Evolutionary conservation across 1,140 invertebrate species (phyloP), one percentile per base, ranked within the genome.

Genomic region (Chymomyza costata): DNA sequence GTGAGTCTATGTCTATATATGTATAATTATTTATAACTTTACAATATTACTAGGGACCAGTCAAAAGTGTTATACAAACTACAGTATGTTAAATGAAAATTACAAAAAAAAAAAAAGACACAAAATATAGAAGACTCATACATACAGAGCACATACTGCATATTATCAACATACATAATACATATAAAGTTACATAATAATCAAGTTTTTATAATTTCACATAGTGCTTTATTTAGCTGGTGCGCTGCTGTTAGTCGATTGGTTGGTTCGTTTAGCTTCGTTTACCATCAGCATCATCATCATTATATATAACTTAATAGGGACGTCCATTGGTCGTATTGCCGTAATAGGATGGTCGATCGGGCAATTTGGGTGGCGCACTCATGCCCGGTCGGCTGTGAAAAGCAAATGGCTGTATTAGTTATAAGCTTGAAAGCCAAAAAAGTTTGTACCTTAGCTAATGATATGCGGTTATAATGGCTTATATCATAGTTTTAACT

Each of bases 331-430:
- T 83, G 11, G 67, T 73, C 16, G 65, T 82, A 30, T 76, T 81
- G n/a, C 73, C 73, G 32, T 80, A 80, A 35, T 82, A 80, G 7
- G 66, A 74, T 2, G 78, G 78, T 15, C 81, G 63, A 47, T 83
- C 81, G 13, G 81, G 81, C 37, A 83, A 59, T 48, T 76, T 82
- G 32, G 81, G 82, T 45, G 82, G 78, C 5, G 65, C 64, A 60
- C 80, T 83, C 38, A 63, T 61, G n/a, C 65, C 66, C 10, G 74
- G 78, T 17, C 78, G 81, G 35, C 81, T 83, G 46, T 51, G 37
- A 54, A 57, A 25, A 37, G 25, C n/a, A 47, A 10, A 39, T 16
- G 40, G 10, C 25, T 6, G 10, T 5, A 6, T 6, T 28, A 28
- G 25, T 28, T 6, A 28, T 5, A 28, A 5, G 5, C 25, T 28